Conservation (phyloP, 2,113 vertebrate genomes). For the Xyrauchen texanus region DNA sequence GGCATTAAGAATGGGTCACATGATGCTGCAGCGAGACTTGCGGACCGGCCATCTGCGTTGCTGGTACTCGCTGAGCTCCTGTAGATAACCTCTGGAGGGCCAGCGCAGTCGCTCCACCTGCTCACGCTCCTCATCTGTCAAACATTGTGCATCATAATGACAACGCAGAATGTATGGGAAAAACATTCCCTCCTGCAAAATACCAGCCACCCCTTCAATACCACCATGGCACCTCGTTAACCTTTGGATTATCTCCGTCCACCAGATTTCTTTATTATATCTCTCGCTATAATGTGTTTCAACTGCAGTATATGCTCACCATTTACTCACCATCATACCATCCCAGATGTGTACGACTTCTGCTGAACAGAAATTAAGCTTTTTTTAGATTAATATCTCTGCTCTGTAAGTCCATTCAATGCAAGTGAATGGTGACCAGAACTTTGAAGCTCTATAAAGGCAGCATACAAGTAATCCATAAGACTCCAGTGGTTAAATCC, state of each 20-base stretch:
- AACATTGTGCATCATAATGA: conserved; percentile 29
- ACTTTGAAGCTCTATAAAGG: too few relatives aligned
- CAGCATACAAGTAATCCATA: too few relatives aligned
- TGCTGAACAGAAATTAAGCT: too few relatives aligned
- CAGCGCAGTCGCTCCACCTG: conserved; percentile 92
- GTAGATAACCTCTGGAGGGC: conserved; percentile 91
- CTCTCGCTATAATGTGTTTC: background rate
- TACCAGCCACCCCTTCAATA: background rate
- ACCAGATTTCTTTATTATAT: background rate
- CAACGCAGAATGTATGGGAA: background rate
- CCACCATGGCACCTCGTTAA: background rate
- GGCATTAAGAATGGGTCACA: conserved; percentile 75
- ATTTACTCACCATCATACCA: too few relatives aligned
- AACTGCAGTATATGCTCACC: too few relatives aligned
- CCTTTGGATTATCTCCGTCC: background rate
- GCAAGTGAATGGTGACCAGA: too few relatives aligned
- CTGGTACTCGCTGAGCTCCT: conserved; percentile 94
- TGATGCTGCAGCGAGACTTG: conserved; percentile 86
- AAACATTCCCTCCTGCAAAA: background rate
- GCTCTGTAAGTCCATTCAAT: too few relatives aligned
- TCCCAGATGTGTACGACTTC: too few relatives aligned
- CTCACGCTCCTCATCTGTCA: conserved; percentile 87
- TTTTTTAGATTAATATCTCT: too few relatives aligned
- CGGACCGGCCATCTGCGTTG: conserved; percentile 87
- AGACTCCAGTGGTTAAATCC: too few relatives aligned